Evolutionary conservation across 2,888 invertebrate species (phyloP).

Genomic region (Eupithecia subfuscata): DNA sequence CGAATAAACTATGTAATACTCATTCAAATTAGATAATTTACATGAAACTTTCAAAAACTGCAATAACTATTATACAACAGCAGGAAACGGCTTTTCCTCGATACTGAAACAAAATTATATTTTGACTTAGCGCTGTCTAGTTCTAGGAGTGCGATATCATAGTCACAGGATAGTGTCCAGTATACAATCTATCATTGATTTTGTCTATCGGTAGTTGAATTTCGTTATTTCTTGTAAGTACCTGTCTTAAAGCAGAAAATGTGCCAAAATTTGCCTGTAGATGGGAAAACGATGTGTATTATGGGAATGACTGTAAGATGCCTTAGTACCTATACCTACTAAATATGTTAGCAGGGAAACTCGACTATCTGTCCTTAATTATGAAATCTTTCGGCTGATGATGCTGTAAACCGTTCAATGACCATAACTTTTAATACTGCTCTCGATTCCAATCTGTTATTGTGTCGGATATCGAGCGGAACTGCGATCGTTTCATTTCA

Average conservation of each 20-base stretch:
- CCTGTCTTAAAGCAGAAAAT: no score
- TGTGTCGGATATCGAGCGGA: background rate
- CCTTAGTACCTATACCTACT: no score
- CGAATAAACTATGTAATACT: no score
- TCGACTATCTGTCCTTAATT: background rate
- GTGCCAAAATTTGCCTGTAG: background rate
- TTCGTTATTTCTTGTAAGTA: no score
- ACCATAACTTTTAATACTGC: background rate
- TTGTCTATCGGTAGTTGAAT: background rate
- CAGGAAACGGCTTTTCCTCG: no score
- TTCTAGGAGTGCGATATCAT: no score
- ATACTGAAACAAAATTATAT: no score
- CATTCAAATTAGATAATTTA: no score
- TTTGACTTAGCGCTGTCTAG: no score
- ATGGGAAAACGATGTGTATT: background rate
- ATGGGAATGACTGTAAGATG: no score
- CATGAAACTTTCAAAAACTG: no score
- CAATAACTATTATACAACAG: no score
- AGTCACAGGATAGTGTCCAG: background rate
- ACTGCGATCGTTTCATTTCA: conserved; percentile 12
- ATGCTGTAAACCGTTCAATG: background rate
- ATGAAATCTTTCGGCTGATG: background rate
- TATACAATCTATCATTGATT: background rate
- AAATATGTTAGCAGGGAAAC: background rate
- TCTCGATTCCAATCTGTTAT: background rate